Evolutionary conservation across 2,113 vertebrate genomes (phyloP), one percentile per base, ranked within the genome.

Genomic region (Sprattus sprattus): DNA sequence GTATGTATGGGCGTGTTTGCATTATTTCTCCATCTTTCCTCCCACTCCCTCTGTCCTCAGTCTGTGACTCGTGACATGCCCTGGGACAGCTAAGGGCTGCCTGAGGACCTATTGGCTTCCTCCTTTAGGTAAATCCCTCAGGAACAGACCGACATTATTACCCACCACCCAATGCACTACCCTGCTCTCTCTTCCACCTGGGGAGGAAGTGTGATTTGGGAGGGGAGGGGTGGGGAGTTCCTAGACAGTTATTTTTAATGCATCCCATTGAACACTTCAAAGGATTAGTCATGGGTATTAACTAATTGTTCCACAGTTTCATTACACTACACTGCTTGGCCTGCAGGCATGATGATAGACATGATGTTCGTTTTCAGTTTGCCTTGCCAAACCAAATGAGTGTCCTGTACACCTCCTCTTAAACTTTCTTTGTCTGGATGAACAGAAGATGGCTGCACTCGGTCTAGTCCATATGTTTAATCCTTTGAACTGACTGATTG

Each of bases 31-130:
- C 71, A 39, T 83, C n/a, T 86, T 64, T 64, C 57, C 80, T 47
- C 92, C 92, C 92, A 54, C 71, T 82, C 60, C 91, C 92, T 94
- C 85, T 94, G 91, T 94, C 92, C 90, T 92, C 94, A 96, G 95
- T 95, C 93, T 94, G 94, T 94, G 94, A 94, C 80, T 94, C 94
- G 93, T 75, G 94, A 95, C 92, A 93, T 94, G 93, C 92, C 95
- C 90, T 95, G 94, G 93, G 95, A 95, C 94, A 95, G 93, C 93
- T 94, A 95, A 81, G 93, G 91, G 91, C 91, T 89, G 91, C 92
- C 64, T 86, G 91, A 92, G 89, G 93, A 94, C 91, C 71, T 87
- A 88, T 91, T 94, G 89, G 90, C 92, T 86, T 88, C 89, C 89
- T 85, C 88, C 91, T 88, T 92, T 95, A 94, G 94, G 93, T 94